These are phyloP conservation scores for Plodia interpunctella DNA, from an alignment of 1,140 invertebrate species.

Conservation along the genomic window DNA sequence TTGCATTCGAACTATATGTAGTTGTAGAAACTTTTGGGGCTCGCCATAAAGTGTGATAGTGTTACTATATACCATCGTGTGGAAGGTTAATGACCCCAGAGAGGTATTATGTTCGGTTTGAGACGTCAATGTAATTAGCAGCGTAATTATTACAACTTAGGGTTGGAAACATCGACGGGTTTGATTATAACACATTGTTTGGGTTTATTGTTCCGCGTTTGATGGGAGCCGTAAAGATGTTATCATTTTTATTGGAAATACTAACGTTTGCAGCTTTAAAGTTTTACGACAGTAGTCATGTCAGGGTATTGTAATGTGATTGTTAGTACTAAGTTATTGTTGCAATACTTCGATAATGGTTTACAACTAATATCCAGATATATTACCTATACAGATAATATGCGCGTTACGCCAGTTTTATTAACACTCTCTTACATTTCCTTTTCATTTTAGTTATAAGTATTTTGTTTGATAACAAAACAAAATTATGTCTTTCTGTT, in stretches of 20 bases:
- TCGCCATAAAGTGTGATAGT: slow-evolving; percentile 27
- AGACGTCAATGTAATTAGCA: slow-evolving; percentile 10
- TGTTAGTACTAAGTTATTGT: too few species aligned
- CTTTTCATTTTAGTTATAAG: too few species aligned
- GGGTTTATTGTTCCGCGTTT: neutral
- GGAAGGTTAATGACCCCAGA: slow-evolving; percentile 5
- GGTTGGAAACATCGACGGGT: neutral
- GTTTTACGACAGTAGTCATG: neutral
- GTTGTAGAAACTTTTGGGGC: slow-evolving; percentile 42
- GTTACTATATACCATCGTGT: slow-evolving; percentile 12
- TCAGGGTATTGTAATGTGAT: too few species aligned
- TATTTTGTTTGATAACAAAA: too few species aligned
- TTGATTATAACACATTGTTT: slow-evolving; percentile 7
- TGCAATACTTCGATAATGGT: too few species aligned
- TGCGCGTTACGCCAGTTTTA: too few species aligned
- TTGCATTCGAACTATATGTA: slow-evolving; percentile 49
- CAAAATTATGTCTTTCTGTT: too few species aligned
- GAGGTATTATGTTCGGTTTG: slow-evolving; percentile 10
- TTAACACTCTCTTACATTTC: too few species aligned
- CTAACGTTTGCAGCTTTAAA: neutral
- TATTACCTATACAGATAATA: too few species aligned
- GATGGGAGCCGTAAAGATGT: neutral
- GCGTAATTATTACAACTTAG: slow-evolving; percentile 9
- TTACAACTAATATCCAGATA: too few species aligned
- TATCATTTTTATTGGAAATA: slow-evolving; percentile 1